Percentiles rank a stretch among this genome's conserved stretches.
Conservation (phyloP, 2,888 invertebrate genomes). For the Erannis defoliaria region DNA sequence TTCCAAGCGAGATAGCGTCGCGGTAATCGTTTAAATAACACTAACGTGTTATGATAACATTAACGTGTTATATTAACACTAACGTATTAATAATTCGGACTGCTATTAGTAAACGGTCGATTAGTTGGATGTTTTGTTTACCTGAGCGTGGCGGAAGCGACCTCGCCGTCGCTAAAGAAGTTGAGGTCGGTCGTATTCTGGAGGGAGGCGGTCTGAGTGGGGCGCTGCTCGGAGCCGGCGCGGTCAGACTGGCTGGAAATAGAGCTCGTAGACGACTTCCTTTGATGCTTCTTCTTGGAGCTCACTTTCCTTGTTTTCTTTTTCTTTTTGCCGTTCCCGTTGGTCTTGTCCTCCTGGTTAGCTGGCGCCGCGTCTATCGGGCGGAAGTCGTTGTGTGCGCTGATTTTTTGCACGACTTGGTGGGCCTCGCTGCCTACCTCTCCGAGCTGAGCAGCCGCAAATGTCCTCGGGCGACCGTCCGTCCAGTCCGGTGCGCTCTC, state of each 20-base stretch:
- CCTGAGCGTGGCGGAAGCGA: constrained; percentile 89
- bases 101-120: constrained; percentile 2
- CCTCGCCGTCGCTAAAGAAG: constrained; percentile 97
- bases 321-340: constrained; percentile 89
- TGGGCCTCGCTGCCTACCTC: constrained; percentile 77
- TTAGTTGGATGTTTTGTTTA: constrained; percentile 65
- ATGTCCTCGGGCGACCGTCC: constrained; percentile 84
- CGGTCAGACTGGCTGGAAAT: constrained; percentile 84
- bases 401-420: constrained; percentile 87
- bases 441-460: constrained; percentile 84
- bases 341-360: constrained; percentile 83
- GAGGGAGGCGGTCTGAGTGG: constrained; percentile 67
- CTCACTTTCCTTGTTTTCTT: constrained; percentile 92
- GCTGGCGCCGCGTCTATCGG: constrained; percentile 82
- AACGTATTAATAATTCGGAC: not conserved
- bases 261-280: constrained; percentile 89
- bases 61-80: no score
- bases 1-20: not conserved
- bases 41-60: no score
- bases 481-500: constrained; percentile 80
- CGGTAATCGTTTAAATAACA: no score
- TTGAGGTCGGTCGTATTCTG: constrained; percentile 80
- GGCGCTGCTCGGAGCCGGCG: constrained; percentile 77
- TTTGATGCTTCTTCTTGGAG: constrained; percentile 93
- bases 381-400: constrained; percentile 88